These are phyloP conservation scores for Benitochromis conjunctus DNA, from an alignment of 2,113 vertebrate genomes.

Conservation along the genomic window DNA sequence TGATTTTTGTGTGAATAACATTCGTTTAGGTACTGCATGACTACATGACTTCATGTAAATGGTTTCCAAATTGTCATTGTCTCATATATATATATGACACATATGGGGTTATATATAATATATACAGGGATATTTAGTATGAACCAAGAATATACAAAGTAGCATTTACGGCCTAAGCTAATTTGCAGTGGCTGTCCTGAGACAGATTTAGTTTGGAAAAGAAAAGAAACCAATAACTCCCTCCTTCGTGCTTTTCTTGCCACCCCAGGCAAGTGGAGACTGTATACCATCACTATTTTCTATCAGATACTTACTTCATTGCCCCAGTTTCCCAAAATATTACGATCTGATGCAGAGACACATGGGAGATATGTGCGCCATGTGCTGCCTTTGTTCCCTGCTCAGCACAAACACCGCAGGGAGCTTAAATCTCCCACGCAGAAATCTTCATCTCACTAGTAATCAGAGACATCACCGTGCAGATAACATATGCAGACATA, in stretches of 20 bases:
- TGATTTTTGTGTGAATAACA: background rate
- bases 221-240: background rate
- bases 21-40: background rate
- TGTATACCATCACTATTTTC: background rate
- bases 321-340: constrained; percentile 27
- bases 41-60: background rate
- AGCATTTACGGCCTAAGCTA: background rate
- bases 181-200: background rate
- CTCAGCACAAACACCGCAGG: constrained; percentile 10
- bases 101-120: background rate
- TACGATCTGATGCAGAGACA: background rate
- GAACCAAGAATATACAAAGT: background rate
- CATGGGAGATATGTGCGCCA: background rate
- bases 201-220: background rate
- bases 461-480: background rate
- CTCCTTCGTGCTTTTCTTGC: background rate
- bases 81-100: background rate
- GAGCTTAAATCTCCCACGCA: constrained; percentile 36
- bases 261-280: background rate
- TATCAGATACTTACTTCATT: background rate
- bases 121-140: background rate
- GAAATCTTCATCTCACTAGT: background rate
- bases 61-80: background rate
- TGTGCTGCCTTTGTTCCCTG: background rate
- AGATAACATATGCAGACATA: constrained; percentile 1